Evolutionary conservation across 2,113 vertebrate genomes (phyloP).

Genomic region (Scalopus aquaticus): DNA sequence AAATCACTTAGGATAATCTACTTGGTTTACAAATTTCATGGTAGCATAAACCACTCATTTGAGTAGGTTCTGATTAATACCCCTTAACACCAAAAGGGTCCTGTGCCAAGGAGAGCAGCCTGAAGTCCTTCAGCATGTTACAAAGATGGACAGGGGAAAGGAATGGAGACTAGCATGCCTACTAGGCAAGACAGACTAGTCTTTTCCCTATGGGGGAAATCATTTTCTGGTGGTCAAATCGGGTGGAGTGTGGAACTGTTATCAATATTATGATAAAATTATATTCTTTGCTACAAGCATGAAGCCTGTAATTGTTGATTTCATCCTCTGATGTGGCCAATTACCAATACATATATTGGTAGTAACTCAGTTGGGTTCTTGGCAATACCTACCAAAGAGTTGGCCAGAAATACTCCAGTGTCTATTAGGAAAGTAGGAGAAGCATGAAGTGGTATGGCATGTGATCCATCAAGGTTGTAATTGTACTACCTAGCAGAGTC

Average conservation of each 20-base stretch:
- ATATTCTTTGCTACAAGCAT: slow-evolving; percentile 45
- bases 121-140: not conserved
- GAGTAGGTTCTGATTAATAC: slow-evolving; percentile 19
- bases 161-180: not conserved
- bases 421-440: not conserved
- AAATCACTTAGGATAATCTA: slow-evolving; percentile 28
- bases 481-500: not conserved
- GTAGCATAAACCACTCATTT: slow-evolving; percentile 11
- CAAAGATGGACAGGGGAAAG: not conserved
- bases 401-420: not conserved
- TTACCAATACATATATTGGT: not conserved
- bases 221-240: not conserved
- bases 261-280: slow-evolving; percentile 63
- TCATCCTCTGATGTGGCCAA: slow-evolving; percentile 47
- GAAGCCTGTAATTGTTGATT: slow-evolving; percentile 60
- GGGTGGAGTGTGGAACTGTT: slow-evolving; percentile 13
- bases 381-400: not conserved
- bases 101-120: not conserved
- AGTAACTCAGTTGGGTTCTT: not conserved
- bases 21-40: slow-evolving; percentile 39
- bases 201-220: not conserved
- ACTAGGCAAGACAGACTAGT: not conserved
- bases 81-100: not conserved
- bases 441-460: not conserved
- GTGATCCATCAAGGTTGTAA: not conserved